Evolutionary conservation across 2,113 vertebrate genomes (phyloP).

Genomic region (Thunnus maccoyii): DNA sequence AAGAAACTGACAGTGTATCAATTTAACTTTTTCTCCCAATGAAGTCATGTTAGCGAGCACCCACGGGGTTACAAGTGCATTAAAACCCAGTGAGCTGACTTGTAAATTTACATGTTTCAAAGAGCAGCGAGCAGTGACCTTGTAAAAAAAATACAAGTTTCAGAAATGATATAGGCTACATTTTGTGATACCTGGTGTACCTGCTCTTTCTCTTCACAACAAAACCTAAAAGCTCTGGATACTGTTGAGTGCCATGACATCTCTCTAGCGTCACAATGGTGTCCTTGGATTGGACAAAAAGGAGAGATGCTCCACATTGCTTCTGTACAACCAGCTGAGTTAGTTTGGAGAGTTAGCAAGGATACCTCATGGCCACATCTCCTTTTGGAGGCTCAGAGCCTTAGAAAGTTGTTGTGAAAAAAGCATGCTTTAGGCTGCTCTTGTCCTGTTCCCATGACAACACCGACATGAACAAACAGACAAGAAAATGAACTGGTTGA

Average conservation of each 20-base stretch:
- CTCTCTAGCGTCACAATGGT: background rate
- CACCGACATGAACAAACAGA: background rate
- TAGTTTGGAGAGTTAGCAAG: background rate
- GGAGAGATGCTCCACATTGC: background rate
- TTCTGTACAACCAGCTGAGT: background rate
- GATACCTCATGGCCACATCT: background rate
- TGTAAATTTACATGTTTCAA: slow-evolving; percentile 29
- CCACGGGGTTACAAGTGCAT: background rate
- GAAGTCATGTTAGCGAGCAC: slow-evolving; percentile 14
- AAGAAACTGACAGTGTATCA: slow-evolving; percentile 3
- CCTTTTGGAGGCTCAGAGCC: slow-evolving; percentile 5
- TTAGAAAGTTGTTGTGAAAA: background rate
- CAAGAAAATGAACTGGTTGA: slow-evolving; percentile 1
- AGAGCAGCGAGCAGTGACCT: slow-evolving; percentile 33
- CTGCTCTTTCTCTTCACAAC: background rate
- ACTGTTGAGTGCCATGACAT: background rate
- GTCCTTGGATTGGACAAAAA: background rate
- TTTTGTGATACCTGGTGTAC: background rate
- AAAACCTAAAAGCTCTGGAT: background rate
- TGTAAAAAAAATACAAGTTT: slow-evolving; percentile 13
- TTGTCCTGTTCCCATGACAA: slow-evolving; percentile 46
- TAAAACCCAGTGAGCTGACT: slow-evolving; percentile 30
- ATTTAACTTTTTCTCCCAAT: slow-evolving; percentile 6
- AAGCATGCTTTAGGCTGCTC: background rate
- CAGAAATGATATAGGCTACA: background rate